These are phyloP conservation scores for Notamacropus eugenii DNA, from an alignment of 2,797 vertebrate genomes.

Conservation along the genomic window DNA sequence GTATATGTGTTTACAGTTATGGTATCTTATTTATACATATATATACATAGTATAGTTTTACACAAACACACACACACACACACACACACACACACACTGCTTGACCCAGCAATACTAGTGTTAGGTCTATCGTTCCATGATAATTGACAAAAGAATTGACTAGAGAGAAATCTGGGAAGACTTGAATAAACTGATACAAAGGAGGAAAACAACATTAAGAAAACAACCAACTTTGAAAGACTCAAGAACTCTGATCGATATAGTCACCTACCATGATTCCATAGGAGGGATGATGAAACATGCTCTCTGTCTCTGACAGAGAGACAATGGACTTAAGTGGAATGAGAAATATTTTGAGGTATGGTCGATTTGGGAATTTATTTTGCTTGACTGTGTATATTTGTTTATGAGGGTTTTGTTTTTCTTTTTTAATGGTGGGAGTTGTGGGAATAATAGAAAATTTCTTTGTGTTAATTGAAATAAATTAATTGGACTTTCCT, in stretches of 20 bases:
- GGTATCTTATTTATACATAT: not conserved
- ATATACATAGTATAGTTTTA: not conserved
- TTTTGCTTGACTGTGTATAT: not conserved
- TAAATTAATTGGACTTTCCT: not conserved
- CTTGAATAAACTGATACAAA: not conserved
- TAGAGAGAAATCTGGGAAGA: not conserved
- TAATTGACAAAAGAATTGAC: not conserved
- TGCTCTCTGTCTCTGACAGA: not conserved
- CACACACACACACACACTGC: not conserved
- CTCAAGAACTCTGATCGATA: not conserved
- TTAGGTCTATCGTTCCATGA: not conserved
- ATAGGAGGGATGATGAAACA: not conserved
- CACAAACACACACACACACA: not conserved
- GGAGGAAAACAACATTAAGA: not conserved
- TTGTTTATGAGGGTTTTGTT: not conserved
- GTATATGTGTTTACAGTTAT: not conserved
- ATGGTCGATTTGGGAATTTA: not conserved
- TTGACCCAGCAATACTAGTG: not conserved
- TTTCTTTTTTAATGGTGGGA: not conserved
- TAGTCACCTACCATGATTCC: not conserved
- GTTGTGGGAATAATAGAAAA: not conserved
- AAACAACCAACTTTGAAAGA: not conserved
- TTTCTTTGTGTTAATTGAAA: not conserved
- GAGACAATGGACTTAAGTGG: not conserved
- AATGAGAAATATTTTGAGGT: not conserved